Base-by-base conservation (phyloP, 1,140 invertebrate genomes). In the Phocides pigmalion region DNA sequence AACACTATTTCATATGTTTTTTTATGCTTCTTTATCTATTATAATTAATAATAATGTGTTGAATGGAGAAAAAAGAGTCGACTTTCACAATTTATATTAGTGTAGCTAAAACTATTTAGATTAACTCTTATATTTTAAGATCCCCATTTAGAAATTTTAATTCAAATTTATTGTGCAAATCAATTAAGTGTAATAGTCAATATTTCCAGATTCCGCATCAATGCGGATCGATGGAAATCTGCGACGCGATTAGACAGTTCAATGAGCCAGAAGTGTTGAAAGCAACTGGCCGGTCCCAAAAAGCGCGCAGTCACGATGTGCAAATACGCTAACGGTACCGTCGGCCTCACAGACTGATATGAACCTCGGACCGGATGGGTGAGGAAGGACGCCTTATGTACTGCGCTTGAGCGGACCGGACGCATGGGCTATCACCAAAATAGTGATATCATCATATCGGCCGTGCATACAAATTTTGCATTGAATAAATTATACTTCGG, bases 261-360 rank as follows among this genome's bases (percentile, higher is more conserved):
- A 83, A 77, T 49, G 79, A 47, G 73, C 75, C 50, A 66, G 63
- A 50, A 65, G 64, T 69, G 62, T 77, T 53, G 69, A 80, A 76
- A 76, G 50, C 64, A 35, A 68, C 56, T 61, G 62, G 50, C 42
- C 61, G 68, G 62, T 68, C 54, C 70, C 41, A 75, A 79, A 82
- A 76, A 58, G 68, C 72, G 63, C 65, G 39, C 62, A 65, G 76
- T 81, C 76, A 80, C 77, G 77, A 81, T 74, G 70, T 77, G 81
- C 82, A 82, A 85, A 87, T 83, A 79, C 58, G 51, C 44, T 83
- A 85, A 85, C 81, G 76, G 80, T 78, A 79, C 51, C 47, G 68
- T 62, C 39, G 56, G 25, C 64, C 68, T 61, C 65, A 66, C 66
- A 68, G 74, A 67, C 58, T 74, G 68, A 77, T 77, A 73, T 58